Evolutionary conservation across 2,888 invertebrate species (phyloP).

Genomic region (Nycteola revayana): DNA sequence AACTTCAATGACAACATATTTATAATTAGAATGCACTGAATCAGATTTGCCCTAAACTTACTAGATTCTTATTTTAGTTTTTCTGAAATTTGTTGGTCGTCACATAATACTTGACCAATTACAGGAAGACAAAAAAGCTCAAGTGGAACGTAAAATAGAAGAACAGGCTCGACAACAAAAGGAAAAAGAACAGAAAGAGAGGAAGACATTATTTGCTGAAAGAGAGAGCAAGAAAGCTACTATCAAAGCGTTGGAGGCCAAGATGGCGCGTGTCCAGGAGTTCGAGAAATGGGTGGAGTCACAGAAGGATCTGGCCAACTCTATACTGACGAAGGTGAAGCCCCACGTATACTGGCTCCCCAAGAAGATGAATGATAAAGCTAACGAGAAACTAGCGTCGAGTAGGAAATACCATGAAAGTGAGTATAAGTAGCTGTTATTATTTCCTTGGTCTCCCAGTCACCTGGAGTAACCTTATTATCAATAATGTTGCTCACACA

Average conservation of each 20-base stretch:
- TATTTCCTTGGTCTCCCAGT: too few relatives aligned
- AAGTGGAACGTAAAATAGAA: conserved; percentile 96
- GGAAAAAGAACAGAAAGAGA: conserved; percentile 90
- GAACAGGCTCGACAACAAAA: conserved; percentile 94
- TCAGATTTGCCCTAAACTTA: too few relatives aligned
- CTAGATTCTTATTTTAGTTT: too few relatives aligned
- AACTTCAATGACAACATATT: too few relatives aligned
- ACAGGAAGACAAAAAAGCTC: conserved; percentile 81
- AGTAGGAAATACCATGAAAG: conserved; percentile 85
- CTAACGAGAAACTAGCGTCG: conserved; percentile 84
- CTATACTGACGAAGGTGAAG: conserved; percentile 92
- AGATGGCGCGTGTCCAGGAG: conserved; percentile 93
- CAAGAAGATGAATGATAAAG: conserved; percentile 87
- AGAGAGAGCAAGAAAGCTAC: conserved; percentile 94
- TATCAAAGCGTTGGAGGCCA: conserved; percentile 93
- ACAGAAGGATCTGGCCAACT: conserved; percentile 89
- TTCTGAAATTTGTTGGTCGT: too few relatives aligned
- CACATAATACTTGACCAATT: too few relatives aligned
- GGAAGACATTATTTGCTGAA: conserved; percentile 92
- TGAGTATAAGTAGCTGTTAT: conserved; percentile 67
- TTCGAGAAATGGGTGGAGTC: conserved; percentile 92
- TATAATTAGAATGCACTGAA: too few relatives aligned
- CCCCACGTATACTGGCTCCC: conserved; percentile 95
- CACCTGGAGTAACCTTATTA: too few relatives aligned
- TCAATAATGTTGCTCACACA: too few relatives aligned